Evolutionary conservation across 2,797 vertebrate species (phyloP), one percentile per base, ranked within the genome.

Genomic region (Xenopus petersii): DNA sequence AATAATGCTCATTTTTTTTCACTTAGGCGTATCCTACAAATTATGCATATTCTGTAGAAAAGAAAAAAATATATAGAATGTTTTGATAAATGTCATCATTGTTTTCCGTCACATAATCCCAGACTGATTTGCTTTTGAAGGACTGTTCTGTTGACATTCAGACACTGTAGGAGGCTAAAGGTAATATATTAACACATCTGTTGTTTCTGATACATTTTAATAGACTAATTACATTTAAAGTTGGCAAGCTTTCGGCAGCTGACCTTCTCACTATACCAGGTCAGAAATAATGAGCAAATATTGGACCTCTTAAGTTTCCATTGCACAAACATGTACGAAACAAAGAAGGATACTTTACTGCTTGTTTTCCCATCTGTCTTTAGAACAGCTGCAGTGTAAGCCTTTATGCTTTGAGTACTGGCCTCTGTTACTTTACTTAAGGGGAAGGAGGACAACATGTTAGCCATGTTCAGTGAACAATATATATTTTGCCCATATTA

Each of bases 161-260:
- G 47, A 54, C 15, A 42, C 59, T 36, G 70, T 17, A 15, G 49
- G 3, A 75, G 10, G 16, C 47, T 46, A 15, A 51, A 64, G 67
- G 67, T 70, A 17, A 64, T 26, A 70, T 47, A 58, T 47, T 24
- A 30, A 63, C 49, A 56, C 67, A 75, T 70, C 60, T 75, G 59
- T 42, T 70, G 73, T 63, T 63, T 69, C 42, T 16, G 6, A 55
- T 46, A 30, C 13, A 26, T 54, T 24, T 42, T 24, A 36, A 21
- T 51, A 60, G 21, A 63, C 12, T 75, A 51, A 69, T 68, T 46
- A 68, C n/a, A 51, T 46, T 64, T 69, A 8, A 62, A n/a, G 54
- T 62, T 61, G 64, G 67, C 24, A 58, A 51, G 26, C 73, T 7
- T 36, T 67, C 12, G 59, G 66, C 58, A 67, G 55, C 24, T 48